Percentiles rank a stretch among this genome's conserved stretches.
phyloP scores from a whole-genome alignment of 2,888 invertebrate genomes.

The Rhorus exstirpatorius region DNA sequence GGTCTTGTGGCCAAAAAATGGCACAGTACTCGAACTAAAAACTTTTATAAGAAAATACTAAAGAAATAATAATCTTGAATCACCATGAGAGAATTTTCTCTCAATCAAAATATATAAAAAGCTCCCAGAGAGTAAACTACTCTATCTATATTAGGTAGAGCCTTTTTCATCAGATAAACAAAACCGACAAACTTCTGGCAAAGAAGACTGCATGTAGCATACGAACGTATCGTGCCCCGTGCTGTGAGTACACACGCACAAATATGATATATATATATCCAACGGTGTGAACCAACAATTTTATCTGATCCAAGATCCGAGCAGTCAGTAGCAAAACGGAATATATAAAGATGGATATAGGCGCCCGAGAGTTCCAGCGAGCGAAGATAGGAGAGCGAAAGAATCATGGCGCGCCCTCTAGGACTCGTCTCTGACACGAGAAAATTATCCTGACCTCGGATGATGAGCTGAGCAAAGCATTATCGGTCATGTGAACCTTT shows the following conservation, averaged over 20 bases:
- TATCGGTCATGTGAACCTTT: conserved; percentile 81
- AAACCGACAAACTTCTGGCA: conserved; percentile 8
- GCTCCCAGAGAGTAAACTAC: not conserved
- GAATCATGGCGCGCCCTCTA: conserved; percentile 69
- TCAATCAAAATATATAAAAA: conserved; percentile 18
- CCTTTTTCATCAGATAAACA: conserved; percentile 29
- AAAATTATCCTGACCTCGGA: conserved; percentile 82
- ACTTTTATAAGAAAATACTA: too few species aligned
- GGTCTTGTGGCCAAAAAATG: too few species aligned
- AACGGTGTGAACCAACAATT: conserved; percentile 54
- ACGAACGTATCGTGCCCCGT: conserved; percentile 25
- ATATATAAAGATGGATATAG: conserved; percentile 48
- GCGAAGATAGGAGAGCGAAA: conserved; percentile 3
- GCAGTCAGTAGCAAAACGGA: conserved; percentile 35
- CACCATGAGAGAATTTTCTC: conserved; percentile 23
- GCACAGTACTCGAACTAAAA: too few species aligned
- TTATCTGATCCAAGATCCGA: conserved; percentile 55
- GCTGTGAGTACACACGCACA: conserved; percentile 20
- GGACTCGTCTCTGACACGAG: conserved; percentile 79
- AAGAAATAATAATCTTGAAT: too few species aligned
- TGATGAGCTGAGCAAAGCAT: conserved; percentile 71
- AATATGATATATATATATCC: conserved; percentile 32
- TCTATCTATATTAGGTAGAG: conserved; percentile 36
- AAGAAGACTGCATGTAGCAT: not conserved
- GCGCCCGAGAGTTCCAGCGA: conserved; percentile 7